These are phyloP conservation scores for Lophotriccus pileatus DNA, from an alignment of 2,797 vertebrate genomes.

Conservation along the genomic window DNA sequence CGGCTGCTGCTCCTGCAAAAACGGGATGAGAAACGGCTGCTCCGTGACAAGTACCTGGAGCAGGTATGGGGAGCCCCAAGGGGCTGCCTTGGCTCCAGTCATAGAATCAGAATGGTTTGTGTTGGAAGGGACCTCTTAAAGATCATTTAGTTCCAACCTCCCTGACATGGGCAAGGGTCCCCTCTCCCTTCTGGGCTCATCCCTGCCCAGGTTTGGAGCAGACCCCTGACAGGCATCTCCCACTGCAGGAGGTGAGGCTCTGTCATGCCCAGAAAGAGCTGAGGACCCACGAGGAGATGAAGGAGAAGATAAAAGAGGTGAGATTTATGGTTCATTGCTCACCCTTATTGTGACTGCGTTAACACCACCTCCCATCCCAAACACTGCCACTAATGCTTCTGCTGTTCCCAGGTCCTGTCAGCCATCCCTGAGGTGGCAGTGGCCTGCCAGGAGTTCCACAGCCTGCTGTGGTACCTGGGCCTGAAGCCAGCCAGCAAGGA, in stretches of 20 bases:
- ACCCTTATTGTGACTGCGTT: background rate
- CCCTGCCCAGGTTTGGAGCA: background rate
- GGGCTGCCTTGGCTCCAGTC: background rate
- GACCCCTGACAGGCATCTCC: background rate
- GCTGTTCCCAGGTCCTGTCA: background rate
- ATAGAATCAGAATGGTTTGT: background rate
- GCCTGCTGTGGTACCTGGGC: slow-evolving; percentile 58
- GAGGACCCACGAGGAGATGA: slow-evolving; percentile 52
- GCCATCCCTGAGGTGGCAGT: slow-evolving; percentile 33
- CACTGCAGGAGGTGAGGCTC: slow-evolving; percentile 68
- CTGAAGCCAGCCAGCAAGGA: background rate
- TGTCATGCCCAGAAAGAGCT: slow-evolving; percentile 44
- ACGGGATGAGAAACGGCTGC: slow-evolving; percentile 54
- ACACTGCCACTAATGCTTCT: background rate
- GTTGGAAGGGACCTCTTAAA: background rate
- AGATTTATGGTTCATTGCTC: background rate
- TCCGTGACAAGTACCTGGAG: slow-evolving; percentile 43
- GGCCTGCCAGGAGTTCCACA: slow-evolving; percentile 50
- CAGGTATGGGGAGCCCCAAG: slow-evolving; percentile 12
- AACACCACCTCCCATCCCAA: background rate
- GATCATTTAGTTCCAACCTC: background rate
- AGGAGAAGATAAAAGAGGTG: slow-evolving; percentile 73
- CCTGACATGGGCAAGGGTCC: background rate
- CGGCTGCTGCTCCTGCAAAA: slow-evolving; percentile 69
- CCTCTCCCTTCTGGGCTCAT: background rate